Conservation (phyloP, 1,140 invertebrate species). For the Drosophila aff. region DNA sequence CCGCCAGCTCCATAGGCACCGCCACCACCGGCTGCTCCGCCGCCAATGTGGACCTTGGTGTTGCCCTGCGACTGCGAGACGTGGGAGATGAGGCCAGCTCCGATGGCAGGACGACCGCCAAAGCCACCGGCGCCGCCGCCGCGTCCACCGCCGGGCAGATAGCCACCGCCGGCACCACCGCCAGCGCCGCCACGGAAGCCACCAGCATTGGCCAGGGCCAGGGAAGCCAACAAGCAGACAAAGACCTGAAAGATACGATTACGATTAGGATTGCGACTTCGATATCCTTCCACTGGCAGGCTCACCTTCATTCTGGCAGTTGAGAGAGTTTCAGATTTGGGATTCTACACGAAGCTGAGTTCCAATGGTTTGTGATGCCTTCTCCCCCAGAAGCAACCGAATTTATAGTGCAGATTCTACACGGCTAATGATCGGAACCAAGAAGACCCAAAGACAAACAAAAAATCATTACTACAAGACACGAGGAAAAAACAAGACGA, state of each 20-base stretch:
- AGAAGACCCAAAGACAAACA: slow-evolving; percentile 8
- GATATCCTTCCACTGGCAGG: background rate
- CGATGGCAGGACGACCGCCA: slow-evolving; percentile 52
- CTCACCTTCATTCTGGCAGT: slow-evolving; percentile 61
- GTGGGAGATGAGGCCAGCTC: slow-evolving; percentile 60
- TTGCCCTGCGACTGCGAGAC: slow-evolving; percentile 67
- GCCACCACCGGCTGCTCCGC: slow-evolving; percentile 27
- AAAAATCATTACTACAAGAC: slow-evolving; percentile 1
- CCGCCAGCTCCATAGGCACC: slow-evolving; percentile 29
- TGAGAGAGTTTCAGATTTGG: slow-evolving; percentile 10
- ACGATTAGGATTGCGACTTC: background rate
- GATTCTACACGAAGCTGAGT: slow-evolving; percentile 49
- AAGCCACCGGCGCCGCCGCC: slow-evolving; percentile 50
- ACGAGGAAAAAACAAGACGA: slow-evolving; percentile 1
- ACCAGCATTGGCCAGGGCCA: slow-evolving; percentile 69
- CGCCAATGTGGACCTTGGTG: slow-evolving; percentile 69
- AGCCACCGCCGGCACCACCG: slow-evolving; percentile 51
- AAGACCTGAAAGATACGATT: slow-evolving; percentile 43
- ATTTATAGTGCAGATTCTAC: slow-evolving; percentile 65
- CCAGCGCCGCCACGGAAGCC: slow-evolving; percentile 61
- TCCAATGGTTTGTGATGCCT: slow-evolving; percentile 69
- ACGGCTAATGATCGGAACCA: slow-evolving; percentile 58
- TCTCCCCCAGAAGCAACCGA: slow-evolving; percentile 33
- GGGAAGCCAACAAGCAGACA: slow-evolving; percentile 63
- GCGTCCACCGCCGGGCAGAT: slow-evolving; percentile 48